Evolutionary conservation across 2,888 invertebrate genomes (phyloP), one percentile per base, ranked within the genome.

Genomic region (Apodemia hepburni): DNA sequence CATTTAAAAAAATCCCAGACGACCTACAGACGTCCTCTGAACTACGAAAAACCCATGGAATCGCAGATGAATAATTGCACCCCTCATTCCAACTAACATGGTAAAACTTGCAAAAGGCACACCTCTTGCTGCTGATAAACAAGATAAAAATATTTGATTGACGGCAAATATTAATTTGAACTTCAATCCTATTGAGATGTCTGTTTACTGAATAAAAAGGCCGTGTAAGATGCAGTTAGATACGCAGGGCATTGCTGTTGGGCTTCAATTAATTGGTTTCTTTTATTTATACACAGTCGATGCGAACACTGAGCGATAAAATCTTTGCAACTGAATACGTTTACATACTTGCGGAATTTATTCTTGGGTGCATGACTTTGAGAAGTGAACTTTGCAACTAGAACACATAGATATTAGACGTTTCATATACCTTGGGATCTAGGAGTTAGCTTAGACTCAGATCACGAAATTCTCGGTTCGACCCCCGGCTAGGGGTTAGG

Each of bases 251-350:
- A 42, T 42, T 49, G 61, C 61, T 65, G 65, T 64, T 61, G 60
- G 63, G 59, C 59, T 58, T 64, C 65, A 65, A 69, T 69, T 68
- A 68, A 68, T 65, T 61, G 61, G 66, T 64, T 67, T 66, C 54
- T 65, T 67, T 69, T 68, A 69, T 70, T 70, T 69, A 59, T 63
- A 61, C 54, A 58, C 60, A 47, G 60, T 42, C 42, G 38, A 58
- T 58, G 63, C 58, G 58, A 35, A 60, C 54, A n/a, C 59, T 42
- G 33, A 33, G 54, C 60, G 62, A 65, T 66, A 65, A 63, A 49
- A 66, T 65, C 65, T 63, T 38, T 22, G 60, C 63, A 42, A 35
- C 42, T 45, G 45, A 38, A 45, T 42, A 59, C 45, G 18, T 59
- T 59, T 59, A 47, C 27, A 18, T 17, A 58, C 47, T 58, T 47